Evolutionary conservation across 2,888 invertebrate genomes (phyloP).

Genomic region (Cheilosia vernalis): DNA sequence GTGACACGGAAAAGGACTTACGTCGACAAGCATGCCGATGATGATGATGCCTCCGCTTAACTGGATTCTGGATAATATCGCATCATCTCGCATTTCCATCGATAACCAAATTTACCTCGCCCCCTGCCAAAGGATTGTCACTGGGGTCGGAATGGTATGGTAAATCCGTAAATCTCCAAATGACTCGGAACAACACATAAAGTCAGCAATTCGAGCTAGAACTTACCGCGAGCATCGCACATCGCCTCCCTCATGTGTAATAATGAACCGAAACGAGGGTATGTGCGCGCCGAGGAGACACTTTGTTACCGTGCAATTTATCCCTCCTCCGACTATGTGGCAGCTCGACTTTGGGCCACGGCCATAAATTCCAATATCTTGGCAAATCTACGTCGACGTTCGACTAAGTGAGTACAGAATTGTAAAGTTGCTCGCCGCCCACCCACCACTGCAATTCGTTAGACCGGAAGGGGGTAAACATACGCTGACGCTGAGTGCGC

Average conservation of each 20-base stretch:
- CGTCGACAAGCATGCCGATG: constrained; percentile 47
- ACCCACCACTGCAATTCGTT: constrained; percentile 51
- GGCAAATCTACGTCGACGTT: constrained; percentile 72
- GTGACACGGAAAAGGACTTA: constrained; percentile 74
- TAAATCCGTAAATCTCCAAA: constrained; percentile 69
- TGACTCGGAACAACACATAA: constrained; percentile 62
- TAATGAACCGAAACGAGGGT: constrained; percentile 56
- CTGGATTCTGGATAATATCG: constrained; percentile 50
- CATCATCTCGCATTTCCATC: constrained; percentile 64
- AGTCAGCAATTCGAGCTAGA: constrained; percentile 18
- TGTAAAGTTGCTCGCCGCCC: constrained; percentile 54
- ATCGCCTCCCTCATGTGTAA: constrained; percentile 53
- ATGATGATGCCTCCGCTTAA: constrained; percentile 56
- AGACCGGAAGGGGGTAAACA: background rate
- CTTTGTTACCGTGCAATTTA: constrained; percentile 58
- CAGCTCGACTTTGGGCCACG: constrained; percentile 18
- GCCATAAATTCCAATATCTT: constrained; percentile 75
- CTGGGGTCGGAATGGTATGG: constrained; percentile 6
- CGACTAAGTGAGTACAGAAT: constrained; percentile 72
- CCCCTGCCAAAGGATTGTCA: constrained; percentile 36
- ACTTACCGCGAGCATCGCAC: background rate
- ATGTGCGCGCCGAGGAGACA: constrained; percentile 23
- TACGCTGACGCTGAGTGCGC: constrained; percentile 59
- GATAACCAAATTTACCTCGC: constrained; percentile 62
- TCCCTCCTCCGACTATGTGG: constrained; percentile 3